Evolutionary conservation across 2,113 vertebrate species (phyloP), one percentile per base, ranked within the genome.

Genomic region (Canis aureus): DNA sequence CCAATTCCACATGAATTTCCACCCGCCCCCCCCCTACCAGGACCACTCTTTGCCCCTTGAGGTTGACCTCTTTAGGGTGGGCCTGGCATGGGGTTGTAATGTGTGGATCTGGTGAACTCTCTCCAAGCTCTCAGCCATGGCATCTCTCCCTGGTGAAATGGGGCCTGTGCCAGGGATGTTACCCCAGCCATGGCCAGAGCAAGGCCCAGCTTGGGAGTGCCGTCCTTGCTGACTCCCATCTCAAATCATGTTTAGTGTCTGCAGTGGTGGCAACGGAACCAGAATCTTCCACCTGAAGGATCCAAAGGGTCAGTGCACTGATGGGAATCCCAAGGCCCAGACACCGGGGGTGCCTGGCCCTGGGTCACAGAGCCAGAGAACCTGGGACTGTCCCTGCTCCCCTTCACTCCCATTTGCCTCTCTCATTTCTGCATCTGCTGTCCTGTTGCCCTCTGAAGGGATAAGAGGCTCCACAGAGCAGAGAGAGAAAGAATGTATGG

Each of bases 1-100:
- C 94, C 94, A 93, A 93, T 89, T 95, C 89, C 62, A 95, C 6
- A 12, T 62, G 86, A 95, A 94, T 91, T 66, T 64, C 93, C 91
- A 91, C 85, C 57, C 19, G 0, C 87, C 84, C 76, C 0, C 0
- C 60, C 89, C 93, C 62, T 27, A 10, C 35, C 9, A 5, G 84
- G 73, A 59, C 87, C 60, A 76, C 60, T 8, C 91, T 92, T 51
- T 29, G 82, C 80, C 69, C 94, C 69, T 53, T 23, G 29, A 89
- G 32, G 74, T 9, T 53, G 62, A 92, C 87, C 78, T 85, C 92
- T 35, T 87, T 57, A 53, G 49, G 66, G 74, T 96, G 90, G 79
- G 96, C 81, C 73, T 49, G 32, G 89, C 69, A 32, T 4, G 20
- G 59, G 62, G 83, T 59, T 62, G 27, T 20, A 60, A 51, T 0